Evolutionary conservation across 1,140 invertebrate genomes (phyloP).

Genomic region (Rhyzopertha dominica): DNA sequence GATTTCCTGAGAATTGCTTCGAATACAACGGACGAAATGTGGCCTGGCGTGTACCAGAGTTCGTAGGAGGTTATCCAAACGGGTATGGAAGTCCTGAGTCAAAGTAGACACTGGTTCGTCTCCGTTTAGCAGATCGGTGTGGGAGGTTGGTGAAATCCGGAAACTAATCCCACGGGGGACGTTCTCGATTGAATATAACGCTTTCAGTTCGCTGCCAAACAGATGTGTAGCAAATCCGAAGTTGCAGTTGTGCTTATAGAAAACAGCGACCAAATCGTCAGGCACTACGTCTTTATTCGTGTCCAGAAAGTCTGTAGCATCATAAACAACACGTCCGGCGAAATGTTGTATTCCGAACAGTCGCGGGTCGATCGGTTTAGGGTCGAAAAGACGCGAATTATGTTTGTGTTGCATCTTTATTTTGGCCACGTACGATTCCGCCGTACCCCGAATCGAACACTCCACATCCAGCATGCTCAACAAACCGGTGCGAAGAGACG

Average conservation of each 20-base stretch:
- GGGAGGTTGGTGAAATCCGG: conserved; percentile 84
- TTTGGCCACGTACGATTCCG: conserved; percentile 84
- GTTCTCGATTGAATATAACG: conserved; percentile 74
- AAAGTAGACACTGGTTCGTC: conserved; percentile 85
- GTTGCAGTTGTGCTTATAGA: conserved; percentile 88
- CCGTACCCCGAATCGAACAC: conserved; percentile 78
- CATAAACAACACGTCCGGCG: conserved; percentile 82
- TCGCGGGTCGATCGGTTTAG: conserved; percentile 69
- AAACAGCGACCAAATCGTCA: conserved; percentile 86
- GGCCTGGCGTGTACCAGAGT: conserved; percentile 89
- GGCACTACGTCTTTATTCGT: conserved; percentile 89
- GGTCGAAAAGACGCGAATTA: conserved; percentile 68
- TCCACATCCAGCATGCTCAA: conserved; percentile 91
- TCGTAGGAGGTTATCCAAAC: conserved; percentile 84
- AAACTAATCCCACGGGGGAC: conserved; percentile 79
- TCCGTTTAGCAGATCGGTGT: conserved; percentile 80
- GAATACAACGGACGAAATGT: conserved; percentile 89
- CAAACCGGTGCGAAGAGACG: conserved; percentile 84
- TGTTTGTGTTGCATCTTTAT: conserved; percentile 79
- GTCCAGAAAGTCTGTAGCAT: conserved; percentile 83
- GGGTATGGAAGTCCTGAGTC: conserved; percentile 91
- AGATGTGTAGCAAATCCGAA: conserved; percentile 94
- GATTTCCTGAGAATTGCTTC: conserved; percentile 75
- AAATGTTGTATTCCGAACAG: conserved; percentile 90
- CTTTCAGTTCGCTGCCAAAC: conserved; percentile 88